These are phyloP conservation scores for Puma concolor DNA, from an alignment of 2,113 vertebrate genomes.

Conservation along the genomic window DNA sequence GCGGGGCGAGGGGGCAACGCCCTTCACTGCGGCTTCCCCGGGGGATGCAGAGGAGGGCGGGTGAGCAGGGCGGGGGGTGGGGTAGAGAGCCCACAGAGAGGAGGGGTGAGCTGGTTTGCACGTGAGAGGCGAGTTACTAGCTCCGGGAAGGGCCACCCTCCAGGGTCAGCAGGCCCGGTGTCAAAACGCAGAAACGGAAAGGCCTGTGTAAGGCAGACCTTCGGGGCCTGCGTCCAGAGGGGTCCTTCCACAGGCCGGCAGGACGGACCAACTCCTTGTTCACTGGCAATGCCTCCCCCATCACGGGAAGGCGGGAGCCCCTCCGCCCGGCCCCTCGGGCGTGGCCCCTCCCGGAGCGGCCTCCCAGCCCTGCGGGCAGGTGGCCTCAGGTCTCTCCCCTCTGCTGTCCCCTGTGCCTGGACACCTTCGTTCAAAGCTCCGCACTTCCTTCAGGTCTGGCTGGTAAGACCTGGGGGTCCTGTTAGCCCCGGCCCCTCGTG, in stretches of 20 bases:
- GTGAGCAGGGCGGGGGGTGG: background rate
- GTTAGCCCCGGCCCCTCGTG: background rate
- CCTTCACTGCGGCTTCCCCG: background rate
- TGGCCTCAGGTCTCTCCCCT: background rate
- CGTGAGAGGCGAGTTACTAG: no score
- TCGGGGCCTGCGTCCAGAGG: background rate
- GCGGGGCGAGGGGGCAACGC: accelerated
- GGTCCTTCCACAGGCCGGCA: background rate
- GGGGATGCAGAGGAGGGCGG: accelerated
- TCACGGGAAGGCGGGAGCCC: background rate
- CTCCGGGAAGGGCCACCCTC: background rate
- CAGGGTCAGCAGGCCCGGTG: background rate
- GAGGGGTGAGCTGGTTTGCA: background rate
- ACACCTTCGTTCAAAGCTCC: background rate
- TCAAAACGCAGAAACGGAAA: background rate
- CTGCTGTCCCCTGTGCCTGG: background rate
- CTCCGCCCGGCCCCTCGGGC: background rate
- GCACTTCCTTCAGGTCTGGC: background rate
- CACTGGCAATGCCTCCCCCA: accelerated
- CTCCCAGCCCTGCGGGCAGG: background rate
- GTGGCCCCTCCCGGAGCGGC: background rate
- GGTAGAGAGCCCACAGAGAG: background rate
- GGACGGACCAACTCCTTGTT: background rate
- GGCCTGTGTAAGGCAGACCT: background rate
- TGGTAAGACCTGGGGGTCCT: background rate